Evolutionary conservation across 1,140 invertebrate species (phyloP), one percentile per base, ranked within the genome.

Genomic region (Halotydeus destructor): DNA sequence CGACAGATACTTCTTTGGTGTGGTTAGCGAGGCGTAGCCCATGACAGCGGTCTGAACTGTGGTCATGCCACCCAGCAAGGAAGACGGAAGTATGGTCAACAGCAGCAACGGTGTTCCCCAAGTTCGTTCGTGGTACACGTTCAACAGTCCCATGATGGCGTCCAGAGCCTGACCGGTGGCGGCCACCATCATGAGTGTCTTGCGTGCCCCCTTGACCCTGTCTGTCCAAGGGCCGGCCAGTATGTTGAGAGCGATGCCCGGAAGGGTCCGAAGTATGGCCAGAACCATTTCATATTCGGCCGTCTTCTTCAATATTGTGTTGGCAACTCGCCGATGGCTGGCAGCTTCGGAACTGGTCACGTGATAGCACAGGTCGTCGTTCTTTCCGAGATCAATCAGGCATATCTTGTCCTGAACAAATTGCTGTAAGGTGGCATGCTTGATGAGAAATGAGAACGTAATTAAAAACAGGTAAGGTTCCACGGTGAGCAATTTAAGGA

Each of bases 401-500:
- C 41, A 43, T 18, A 43, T 44, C 22, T 48, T 48, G 27, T 69
- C 66, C 28, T 38, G 26, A 48, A 69, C 70, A 44, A 84, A 60
- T 52, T 74, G 65, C 49, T 43, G 18, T 9, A 11, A 3, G 24
- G 41, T 30, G 4, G 40, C 12, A n/a, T 34, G 5, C 28, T 43
- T 43, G 4, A 43, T 25, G 6, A 21, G 3, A 25, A 9, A 43
- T 5, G 19, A 5, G 9, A 43, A 43, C 22, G 40, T 43, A 9
- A 19, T 21, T 9, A 41, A 3, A 11, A 43, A 41, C 8, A 25
- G 16, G 14, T 25, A 23, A 9, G 41, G 41, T 25, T 43, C 41
- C 37, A 43, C 33, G 3, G 38, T 43, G 3, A 43, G 18, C 38
- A 43, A 22, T 18, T 9, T 18, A 11, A 43, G 4, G 28, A 43